Base-by-base conservation (phyloP, 1,140 invertebrate genomes). In the Drosophila sturtevanti region DNA sequence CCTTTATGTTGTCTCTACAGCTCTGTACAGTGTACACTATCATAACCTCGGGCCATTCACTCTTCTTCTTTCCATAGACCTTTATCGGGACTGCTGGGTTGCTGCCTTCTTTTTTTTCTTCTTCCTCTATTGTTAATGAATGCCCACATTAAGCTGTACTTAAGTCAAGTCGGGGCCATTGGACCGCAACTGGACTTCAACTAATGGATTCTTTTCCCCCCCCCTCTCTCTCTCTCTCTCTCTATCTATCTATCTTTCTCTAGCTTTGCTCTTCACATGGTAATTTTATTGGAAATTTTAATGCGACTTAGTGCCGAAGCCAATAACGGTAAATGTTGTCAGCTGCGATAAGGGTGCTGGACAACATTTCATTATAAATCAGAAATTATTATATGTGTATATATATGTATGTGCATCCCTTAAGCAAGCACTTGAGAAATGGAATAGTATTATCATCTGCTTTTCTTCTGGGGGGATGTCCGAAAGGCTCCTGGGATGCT, bases 61-160 rank as follows among this genome's bases (percentile, higher is more conserved):
- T 44, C 52, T 48, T 31, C 27, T 6, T 31, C 27, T 31, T 6
- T 1, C 27, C 27, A 31, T 31, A 31, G 27, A 31, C 27, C 7
- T 31, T 31, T 31, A 14, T 54, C 44, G 35, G 21, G 34, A 21
- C 31, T 21, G 22, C 16, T 7, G 14, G 16, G 31, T 52, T 52
- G n/a, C n/a, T n/a, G n/a, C n/a, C n/a, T n/a, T n/a, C n/a, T n/a
- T n/a, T n/a, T n/a, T n/a, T n/a, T n/a, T n/a, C n/a, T 60, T 56
- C 56, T 21, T 27, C 16, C n/a, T 68, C 55, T 21, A 11, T 31
- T 34, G 48, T 68, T 77, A 77, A 73, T 73, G 70, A 77, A 77
- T 68, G 71, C 66, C 58, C 66, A 69, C 75, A 74, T 77, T 77
- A 70, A 70, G 66, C 75, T 70, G 75, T 63, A 77, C 75, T 77